These are phyloP conservation scores for Melipona beecheii DNA, from an alignment of 2,888 invertebrate species.

Conservation along the genomic window DNA sequence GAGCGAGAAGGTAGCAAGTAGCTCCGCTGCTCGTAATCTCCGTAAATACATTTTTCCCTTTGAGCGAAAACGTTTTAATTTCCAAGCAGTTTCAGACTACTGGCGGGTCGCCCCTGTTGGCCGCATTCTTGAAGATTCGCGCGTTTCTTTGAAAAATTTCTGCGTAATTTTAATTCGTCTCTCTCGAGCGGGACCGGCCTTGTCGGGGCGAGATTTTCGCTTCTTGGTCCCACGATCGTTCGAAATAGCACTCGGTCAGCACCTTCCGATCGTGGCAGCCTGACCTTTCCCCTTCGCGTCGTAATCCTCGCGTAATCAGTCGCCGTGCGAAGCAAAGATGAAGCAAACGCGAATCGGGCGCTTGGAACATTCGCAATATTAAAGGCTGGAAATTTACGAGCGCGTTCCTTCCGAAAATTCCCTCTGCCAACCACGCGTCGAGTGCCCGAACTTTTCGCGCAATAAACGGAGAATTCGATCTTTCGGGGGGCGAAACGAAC, in stretches of 20 bases:
- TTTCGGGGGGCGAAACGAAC: slow-evolving; percentile 32
- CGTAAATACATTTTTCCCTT: neutral
- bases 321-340: neutral
- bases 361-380: slow-evolving; percentile 70
- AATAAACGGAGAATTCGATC: slow-evolving; percentile 71
- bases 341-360: slow-evolving; percentile 24
- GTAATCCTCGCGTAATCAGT: slow-evolving; percentile 38
- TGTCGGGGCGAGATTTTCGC: slow-evolving; percentile 14
- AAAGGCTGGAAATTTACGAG: slow-evolving; percentile 78
- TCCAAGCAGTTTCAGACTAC: neutral
- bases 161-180: neutral
- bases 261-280: slow-evolving; percentile 45
- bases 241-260: slow-evolving; percentile 64
- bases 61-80: slow-evolving; percentile 2
- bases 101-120: neutral
- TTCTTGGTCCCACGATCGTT: slow-evolving; percentile 23
- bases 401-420: slow-evolving; percentile 66
- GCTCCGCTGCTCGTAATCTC: neutral
- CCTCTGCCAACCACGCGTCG: slow-evolving; percentile 51
- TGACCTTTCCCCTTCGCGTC: slow-evolving; percentile 49
- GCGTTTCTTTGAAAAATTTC: neutral
- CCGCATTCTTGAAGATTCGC: neutral
- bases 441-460: slow-evolving; percentile 48
- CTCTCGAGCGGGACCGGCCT: neutral
- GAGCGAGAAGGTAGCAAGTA: neutral